Base-by-base conservation (phyloP, 2,888 invertebrate genomes). In the Euclidia mi region DNA sequence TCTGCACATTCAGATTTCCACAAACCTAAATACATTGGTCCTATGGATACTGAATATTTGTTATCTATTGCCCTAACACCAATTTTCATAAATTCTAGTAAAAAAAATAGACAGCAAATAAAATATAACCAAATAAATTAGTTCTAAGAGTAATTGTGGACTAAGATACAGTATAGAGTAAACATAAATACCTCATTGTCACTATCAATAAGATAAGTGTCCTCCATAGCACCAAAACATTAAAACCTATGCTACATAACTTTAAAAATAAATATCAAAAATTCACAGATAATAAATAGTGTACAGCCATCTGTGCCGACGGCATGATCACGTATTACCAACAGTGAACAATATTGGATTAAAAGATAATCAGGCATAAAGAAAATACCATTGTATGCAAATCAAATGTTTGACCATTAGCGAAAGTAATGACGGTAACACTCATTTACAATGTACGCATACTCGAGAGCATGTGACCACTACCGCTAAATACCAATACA, bases 311-410 rank as follows among this genome's bases (percentile, higher is more conserved):
- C 65, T 65, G 71, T 65, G 58, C 42, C 44, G 51, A 72, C 67
- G 48, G 69, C 69, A 78, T 73, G 70, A 72, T 73, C 71, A 69
- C 59, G 58, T 71, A 70, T 51, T 63, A 58, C 65, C 50, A 53
- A 61, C 59, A 66, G 71, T 73, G 67, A 66, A 68, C 77, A 76
- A 66, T 71, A 70, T 69, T 74, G 59, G 56, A 71, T 60, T 65
- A 71, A 77, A 76, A 71, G 73, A 76, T 76, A 75, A 79, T 75
- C 84, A 87, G 82, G 84, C 87, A 79, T 71, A 80, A 82, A 78
- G 77, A 82, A 66, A 84, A 78, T 77, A 82, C 79, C 76, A 92
- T 91, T 92, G 89, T 91, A 93, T 92, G 92, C 92, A 90, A 94
- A 94, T 92, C 48, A 89, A 84, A 88, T 78, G 81, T 56, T 81